Evolutionary conservation across 1,140 invertebrate species (phyloP).

Genomic region (Atta texana): DNA sequence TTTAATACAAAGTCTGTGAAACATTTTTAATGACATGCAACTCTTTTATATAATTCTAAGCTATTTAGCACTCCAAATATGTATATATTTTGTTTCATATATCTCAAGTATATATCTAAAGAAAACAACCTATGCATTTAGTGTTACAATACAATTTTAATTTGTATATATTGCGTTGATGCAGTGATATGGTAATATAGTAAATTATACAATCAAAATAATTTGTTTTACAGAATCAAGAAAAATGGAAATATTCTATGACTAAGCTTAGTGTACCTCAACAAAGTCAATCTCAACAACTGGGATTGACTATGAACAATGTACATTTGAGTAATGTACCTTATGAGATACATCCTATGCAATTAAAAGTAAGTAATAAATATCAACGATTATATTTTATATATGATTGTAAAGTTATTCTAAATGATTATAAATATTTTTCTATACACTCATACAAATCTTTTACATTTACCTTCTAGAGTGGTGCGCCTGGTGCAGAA

Average conservation of each 20-base stretch:
- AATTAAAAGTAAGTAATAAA: slow-evolving; percentile 86
- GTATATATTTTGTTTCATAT: neutral
- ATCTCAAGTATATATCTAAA: neutral
- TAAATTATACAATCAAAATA: slow-evolving; percentile 38
- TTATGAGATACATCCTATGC: slow-evolving; percentile 88
- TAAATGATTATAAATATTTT: neutral
- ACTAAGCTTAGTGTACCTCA: slow-evolving; percentile 87
- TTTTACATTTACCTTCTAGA: slow-evolving; percentile 84
- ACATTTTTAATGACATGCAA: no score
- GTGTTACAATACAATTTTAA: neutral
- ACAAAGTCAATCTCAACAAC: slow-evolving; percentile 86
- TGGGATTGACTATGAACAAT: slow-evolving; percentile 87
- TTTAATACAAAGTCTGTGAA: neutral
- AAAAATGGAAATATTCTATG: slow-evolving; percentile 90
- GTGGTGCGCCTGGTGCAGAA: slow-evolving; percentile 88
- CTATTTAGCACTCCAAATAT: neutral
- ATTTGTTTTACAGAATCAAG: slow-evolving; percentile 88
- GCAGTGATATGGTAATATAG: neutral
- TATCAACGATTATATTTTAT: slow-evolving; percentile 11
- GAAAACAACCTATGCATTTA: neutral
- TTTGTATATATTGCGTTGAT: slow-evolving; percentile 8
- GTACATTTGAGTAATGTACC: slow-evolving; percentile 84
- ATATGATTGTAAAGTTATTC: neutral
- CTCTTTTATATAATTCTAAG: neutral
- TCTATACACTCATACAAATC: neutral